Conservation (phyloP, 92 coral and sea anemone species). For the Porites cylindrica region DNA sequence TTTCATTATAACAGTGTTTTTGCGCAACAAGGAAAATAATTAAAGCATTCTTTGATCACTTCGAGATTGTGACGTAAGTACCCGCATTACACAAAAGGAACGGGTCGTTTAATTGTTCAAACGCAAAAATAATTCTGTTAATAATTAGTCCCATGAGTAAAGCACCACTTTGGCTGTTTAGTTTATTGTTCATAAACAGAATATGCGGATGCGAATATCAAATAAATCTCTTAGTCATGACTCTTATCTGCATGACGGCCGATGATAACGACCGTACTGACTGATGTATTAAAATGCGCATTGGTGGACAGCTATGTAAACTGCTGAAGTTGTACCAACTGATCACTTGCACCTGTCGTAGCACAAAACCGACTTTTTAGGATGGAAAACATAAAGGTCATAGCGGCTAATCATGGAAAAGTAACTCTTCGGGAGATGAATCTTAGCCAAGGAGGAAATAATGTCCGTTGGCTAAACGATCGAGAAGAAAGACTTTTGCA, state of each 20-base stretch:
- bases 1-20: neutral
- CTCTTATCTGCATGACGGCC: neutral
- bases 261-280: neutral
- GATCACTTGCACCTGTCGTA: neutral
- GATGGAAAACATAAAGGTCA: conserved; percentile 30
- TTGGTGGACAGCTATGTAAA: neutral
- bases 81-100: conserved; percentile 22
- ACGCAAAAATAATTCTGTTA: neutral
- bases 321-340: neutral
- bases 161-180: neutral
- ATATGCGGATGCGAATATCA: neutral
- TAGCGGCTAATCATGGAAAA: neutral
- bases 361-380: neutral
- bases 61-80: conserved; percentile 30
- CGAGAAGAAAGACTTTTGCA: conserved; percentile 44
- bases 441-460: conserved; percentile 40
- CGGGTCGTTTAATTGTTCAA: conserved; percentile 8
- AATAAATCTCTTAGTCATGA: conserved; percentile 1
- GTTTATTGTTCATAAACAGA: neutral
- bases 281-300: neutral
- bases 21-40: conserved; percentile 11
- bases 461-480: conserved; percentile 46
- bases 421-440: conserved; percentile 44
- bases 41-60: conserved; percentile 18
- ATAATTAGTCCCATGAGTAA: conserved; percentile 17